phyloP scores from a whole-genome alignment of 1,140 invertebrate species.

The Drosophila punjabiensis region DNA sequence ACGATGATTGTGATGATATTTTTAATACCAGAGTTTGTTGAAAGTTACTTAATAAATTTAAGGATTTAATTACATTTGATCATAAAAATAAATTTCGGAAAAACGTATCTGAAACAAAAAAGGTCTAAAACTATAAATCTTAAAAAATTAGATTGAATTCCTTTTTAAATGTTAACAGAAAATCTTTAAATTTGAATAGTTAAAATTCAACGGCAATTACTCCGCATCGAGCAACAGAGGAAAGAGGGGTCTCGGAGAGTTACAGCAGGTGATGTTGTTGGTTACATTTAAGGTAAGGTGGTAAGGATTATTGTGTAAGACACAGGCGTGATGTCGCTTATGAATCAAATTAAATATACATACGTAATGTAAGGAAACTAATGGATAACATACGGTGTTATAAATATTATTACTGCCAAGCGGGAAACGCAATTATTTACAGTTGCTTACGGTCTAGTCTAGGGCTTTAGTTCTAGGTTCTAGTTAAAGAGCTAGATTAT shows the following conservation, averaged over 20 bases:
- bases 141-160: no score
- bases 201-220: neutral
- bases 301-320: slow-evolving; percentile 40
- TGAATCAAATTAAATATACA: slow-evolving; percentile 43
- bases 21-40: neutral
- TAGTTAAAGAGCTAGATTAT: slow-evolving; percentile 43
- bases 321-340: slow-evolving; percentile 58
- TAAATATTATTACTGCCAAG: slow-evolving; percentile 51
- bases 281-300: slow-evolving; percentile 2
- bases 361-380: slow-evolving; percentile 39
- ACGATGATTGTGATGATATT: neutral
- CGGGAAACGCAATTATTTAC: slow-evolving; percentile 46
- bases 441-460: slow-evolving; percentile 28
- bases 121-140: no score
- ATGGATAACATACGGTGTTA: slow-evolving; percentile 43
- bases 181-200: no score
- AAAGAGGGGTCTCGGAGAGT: neutral
- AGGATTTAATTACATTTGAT: neutral
- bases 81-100: neutral
- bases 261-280: neutral
- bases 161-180: no score
- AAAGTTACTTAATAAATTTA: neutral
- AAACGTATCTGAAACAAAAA: neutral
- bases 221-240: neutral
- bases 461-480: slow-evolving; percentile 43